Evolutionary conservation across 92 coral and sea anemone genomes (phyloP).

Genomic region (Muricea muricata): DNA sequence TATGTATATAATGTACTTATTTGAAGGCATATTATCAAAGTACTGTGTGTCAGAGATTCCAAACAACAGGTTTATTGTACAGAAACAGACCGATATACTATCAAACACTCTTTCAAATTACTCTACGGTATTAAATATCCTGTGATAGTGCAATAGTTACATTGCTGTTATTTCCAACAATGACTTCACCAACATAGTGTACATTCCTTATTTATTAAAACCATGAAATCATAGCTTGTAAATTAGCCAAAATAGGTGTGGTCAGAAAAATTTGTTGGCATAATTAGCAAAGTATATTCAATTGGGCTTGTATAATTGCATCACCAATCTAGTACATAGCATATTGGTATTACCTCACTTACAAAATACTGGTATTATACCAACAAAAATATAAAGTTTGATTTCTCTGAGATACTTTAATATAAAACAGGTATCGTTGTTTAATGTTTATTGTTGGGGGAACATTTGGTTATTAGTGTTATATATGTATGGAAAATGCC

Average conservation of each 20-base stretch:
- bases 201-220: not conserved
- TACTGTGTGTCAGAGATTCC: conserved; percentile 34
- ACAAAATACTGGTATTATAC: no score
- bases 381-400: no score
- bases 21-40: conserved; percentile 1
- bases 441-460: not conserved
- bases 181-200: not conserved
- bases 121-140: not conserved
- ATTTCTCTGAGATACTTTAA: conserved; percentile 30
- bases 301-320: not conserved
- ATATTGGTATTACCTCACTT: not conserved
- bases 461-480: not conserved
- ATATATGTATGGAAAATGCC: not conserved
- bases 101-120: not conserved
- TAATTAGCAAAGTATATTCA: no score
- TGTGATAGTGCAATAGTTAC: not conserved
- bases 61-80: not conserved
- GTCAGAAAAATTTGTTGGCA: not conserved
- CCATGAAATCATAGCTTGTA: not conserved
- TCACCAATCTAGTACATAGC: not conserved
- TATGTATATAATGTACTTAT: conserved; percentile 16
- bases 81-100: not conserved
- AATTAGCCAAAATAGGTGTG: not conserved
- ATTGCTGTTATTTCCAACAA: not conserved
- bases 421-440: conserved; percentile 1